Conservation (phyloP, 1,140 invertebrate species). For the Bombus pyrosoma region DNA sequence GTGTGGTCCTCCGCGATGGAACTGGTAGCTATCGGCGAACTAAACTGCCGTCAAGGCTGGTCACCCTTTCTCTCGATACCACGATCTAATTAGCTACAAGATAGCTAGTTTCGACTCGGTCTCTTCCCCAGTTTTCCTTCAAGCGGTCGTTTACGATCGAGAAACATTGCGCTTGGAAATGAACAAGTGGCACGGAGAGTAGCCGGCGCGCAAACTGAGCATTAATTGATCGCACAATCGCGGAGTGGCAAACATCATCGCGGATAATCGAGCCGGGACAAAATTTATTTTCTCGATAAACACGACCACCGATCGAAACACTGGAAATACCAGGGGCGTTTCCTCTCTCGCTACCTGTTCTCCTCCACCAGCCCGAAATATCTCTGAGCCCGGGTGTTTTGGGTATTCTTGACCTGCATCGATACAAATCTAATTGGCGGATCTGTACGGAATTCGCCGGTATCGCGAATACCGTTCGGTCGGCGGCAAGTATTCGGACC, state of each 20-base stretch:
- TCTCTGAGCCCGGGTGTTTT: slow-evolving; percentile 25
- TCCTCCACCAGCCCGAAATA: slow-evolving; percentile 32
- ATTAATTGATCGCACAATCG: slow-evolving; percentile 14
- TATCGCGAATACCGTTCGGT: slow-evolving; percentile 61
- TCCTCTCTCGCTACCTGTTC: slow-evolving; percentile 8
- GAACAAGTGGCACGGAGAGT: too few relatives aligned
- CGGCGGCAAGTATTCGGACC: slow-evolving; percentile 74
- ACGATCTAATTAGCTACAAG: slow-evolving; percentile 4
- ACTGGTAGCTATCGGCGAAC: slow-evolving; percentile 49
- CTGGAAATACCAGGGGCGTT: slow-evolving; percentile 4
- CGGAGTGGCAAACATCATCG: slow-evolving; percentile 10
- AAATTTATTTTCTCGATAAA: slow-evolving; percentile 23
- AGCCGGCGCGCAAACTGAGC: background rate
- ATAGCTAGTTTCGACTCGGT: background rate
- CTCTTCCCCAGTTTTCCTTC: background rate
- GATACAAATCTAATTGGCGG: slow-evolving; percentile 64
- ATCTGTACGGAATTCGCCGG: slow-evolving; percentile 49
- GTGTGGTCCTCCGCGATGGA: slow-evolving; percentile 54
- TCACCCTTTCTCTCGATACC: slow-evolving; percentile 42
- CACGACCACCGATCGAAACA: background rate
- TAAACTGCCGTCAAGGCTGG: slow-evolving; percentile 52
- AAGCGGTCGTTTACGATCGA: too few relatives aligned
- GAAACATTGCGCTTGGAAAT: too few relatives aligned
- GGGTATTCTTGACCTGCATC: slow-evolving; percentile 58
- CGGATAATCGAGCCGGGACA: slow-evolving; percentile 2